Percentiles rank a stretch among this genome's conserved stretches.
Evolutionary conservation across 2,888 invertebrate species (phyloP).

Genomic region (Koerneria pararmatus): DNA sequence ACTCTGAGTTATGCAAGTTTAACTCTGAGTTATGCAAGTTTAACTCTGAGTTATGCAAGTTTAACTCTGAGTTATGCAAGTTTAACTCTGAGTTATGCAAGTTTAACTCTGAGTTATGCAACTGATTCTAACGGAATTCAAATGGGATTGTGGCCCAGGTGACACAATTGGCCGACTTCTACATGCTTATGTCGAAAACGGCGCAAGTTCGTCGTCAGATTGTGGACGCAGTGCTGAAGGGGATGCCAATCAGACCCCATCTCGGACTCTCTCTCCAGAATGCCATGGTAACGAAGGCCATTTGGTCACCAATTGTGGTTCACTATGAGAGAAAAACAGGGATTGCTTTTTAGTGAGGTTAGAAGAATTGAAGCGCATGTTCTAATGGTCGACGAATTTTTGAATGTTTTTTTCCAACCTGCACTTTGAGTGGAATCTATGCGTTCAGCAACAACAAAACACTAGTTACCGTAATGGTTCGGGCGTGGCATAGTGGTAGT

Average conservation of each 20-base stretch:
- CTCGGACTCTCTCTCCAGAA: conserved; percentile 44
- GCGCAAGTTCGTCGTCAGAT: conserved; percentile 49
- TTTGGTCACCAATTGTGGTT: not conserved
- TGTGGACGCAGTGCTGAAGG: conserved; percentile 48
- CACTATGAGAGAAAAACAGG: not conserved
- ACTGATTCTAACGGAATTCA: too few species aligned
- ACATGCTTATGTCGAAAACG: conserved; percentile 46
- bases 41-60: too few species aligned
- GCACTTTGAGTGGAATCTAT: too few species aligned
- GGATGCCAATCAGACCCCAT: conserved; percentile 44
- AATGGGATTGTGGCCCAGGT: too few species aligned
- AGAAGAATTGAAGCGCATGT: not conserved
- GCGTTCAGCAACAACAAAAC: too few species aligned
- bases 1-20: too few species aligned
- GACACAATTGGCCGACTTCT: conserved; percentile 45
- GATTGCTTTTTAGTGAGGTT: too few species aligned
- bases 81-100: not conserved
- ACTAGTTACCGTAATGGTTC: too few species aligned
- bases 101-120: not conserved
- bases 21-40: too few species aligned
- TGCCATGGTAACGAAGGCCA: conserved; percentile 38
- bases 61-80: too few species aligned
- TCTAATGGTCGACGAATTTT: not conserved
- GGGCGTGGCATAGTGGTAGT: too few species aligned
- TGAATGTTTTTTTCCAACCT: not conserved